A percentile compares a stretch with the other conserved stretches of the same genome.
phyloP scores from a whole-genome alignment of 2,113 vertebrate genomes.

The Myotis brandtii region DNA sequence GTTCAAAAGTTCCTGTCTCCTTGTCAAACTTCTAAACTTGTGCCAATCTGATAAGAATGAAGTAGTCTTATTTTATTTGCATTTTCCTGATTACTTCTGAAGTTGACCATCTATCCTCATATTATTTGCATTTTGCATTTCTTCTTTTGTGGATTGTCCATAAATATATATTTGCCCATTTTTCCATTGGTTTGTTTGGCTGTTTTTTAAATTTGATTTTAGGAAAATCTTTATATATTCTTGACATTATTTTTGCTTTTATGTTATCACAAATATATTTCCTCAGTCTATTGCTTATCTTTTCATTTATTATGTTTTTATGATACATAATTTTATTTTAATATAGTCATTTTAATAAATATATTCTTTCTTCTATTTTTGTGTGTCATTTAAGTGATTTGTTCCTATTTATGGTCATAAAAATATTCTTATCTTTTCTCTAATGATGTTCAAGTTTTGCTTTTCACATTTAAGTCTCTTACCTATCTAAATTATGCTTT shows the following conservation, averaged over 20 bases:
- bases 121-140: background rate
- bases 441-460: constrained; percentile 14
- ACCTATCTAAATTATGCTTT: background rate
- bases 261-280: constrained; percentile 2
- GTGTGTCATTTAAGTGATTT: constrained; percentile 32
- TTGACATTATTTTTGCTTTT: background rate
- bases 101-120: background rate
- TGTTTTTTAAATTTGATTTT: background rate
- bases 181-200: background rate
- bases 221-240: background rate
- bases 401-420: background rate
- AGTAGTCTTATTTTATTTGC: background rate
- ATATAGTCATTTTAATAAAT: background rate
- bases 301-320: background rate
- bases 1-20: background rate
- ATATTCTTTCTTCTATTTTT: background rate
- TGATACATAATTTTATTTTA: background rate
- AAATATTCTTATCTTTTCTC: constrained; percentile 5
- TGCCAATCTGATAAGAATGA: background rate
- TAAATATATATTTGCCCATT: background rate
- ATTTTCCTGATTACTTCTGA: constrained; percentile 18
- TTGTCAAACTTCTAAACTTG: constrained; percentile 2
- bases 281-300: background rate
- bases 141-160: background rate
- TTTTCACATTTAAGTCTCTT: background rate